Evolutionary conservation across 1,140 invertebrate genomes (phyloP).

Genomic region (Microplitis demolitor): DNA sequence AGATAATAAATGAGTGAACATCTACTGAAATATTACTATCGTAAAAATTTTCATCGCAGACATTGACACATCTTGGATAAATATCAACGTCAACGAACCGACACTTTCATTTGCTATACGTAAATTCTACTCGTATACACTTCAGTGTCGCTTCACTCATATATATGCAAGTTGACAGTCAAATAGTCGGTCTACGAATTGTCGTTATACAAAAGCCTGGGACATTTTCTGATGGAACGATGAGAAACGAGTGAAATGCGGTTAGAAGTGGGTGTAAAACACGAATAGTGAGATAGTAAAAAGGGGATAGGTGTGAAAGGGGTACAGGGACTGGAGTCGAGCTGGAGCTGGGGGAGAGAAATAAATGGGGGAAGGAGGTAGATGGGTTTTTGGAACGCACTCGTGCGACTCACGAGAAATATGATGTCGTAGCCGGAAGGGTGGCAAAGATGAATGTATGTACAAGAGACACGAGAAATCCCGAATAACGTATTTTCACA

Average conservation of each 20-base stretch:
- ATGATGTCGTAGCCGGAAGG: slow-evolving; percentile 31
- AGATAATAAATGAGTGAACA: too few species aligned
- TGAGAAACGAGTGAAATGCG: not conserved
- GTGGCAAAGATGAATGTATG: slow-evolving; percentile 28
- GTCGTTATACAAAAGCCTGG: too few species aligned
- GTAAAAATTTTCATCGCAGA: not conserved
- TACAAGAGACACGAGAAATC: slow-evolving; percentile 31
- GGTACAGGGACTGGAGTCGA: not conserved
- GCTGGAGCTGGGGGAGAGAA: not conserved
- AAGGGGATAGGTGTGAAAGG: not conserved
- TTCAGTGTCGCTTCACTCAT: too few species aligned
- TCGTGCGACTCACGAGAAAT: slow-evolving; percentile 20
- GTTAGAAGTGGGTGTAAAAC: not conserved
- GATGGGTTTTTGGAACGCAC: not conserved
- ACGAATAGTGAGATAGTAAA: not conserved
- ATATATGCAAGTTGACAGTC: not conserved
- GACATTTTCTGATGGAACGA: not conserved
- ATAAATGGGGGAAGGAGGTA: not conserved
- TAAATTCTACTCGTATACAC: not conserved
- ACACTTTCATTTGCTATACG: not conserved
- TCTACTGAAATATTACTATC: not conserved
- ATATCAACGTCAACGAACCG: not conserved
- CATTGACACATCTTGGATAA: not conserved
- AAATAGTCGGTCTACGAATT: not conserved
- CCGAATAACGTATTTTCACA: slow-evolving; percentile 30